Evolutionary conservation across 2,888 invertebrate species (phyloP).

Genomic region (Sinopyrophorus schimmeli): DNA sequence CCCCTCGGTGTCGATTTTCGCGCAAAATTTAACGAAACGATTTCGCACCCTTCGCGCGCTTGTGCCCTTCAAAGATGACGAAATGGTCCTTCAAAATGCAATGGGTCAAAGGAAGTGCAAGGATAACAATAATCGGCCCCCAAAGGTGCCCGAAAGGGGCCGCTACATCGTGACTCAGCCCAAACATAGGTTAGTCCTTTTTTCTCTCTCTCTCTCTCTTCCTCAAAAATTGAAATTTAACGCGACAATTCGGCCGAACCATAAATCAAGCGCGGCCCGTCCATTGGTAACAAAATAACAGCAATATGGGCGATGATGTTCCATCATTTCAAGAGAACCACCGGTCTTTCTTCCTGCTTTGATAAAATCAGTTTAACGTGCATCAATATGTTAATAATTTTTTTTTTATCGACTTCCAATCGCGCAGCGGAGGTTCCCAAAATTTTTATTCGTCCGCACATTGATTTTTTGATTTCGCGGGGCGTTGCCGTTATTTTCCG

Average conservation of each 20-base stretch:
- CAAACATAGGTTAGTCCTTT: constrained; percentile 21
- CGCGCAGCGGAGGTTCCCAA: too few species aligned
- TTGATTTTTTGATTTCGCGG: too few species aligned
- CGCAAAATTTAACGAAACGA: too few species aligned
- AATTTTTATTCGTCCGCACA: too few species aligned
- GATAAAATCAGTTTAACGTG: constrained; percentile 21
- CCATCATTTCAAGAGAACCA: constrained; percentile 18
- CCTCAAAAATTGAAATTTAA: too few species aligned
- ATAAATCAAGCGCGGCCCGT: too few species aligned
- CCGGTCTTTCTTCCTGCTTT: constrained; percentile 21
- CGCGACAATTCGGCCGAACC: too few species aligned
- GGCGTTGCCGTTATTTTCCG: too few species aligned
- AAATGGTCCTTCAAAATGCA: constrained; percentile 33
- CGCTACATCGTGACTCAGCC: constrained; percentile 18
- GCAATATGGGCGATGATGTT: constrained; percentile 8
- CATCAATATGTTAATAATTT: constrained; percentile 20
- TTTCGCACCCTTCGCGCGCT: too few species aligned
- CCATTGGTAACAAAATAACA: constrained; percentile 10
- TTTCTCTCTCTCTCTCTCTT: neutral
- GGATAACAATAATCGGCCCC: constrained; percentile 14
- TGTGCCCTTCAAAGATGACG: constrained; percentile 17
- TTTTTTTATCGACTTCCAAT: too few species aligned
- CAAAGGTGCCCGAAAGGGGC: constrained; percentile 23
- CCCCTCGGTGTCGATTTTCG: too few species aligned
- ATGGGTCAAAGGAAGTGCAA: constrained; percentile 19